Percentiles rank a stretch among this genome's conserved stretches.
These are phyloP conservation scores for Orchesellides sinensis DNA, from an alignment of 2,888 invertebrate species.

Conservation along the genomic window DNA sequence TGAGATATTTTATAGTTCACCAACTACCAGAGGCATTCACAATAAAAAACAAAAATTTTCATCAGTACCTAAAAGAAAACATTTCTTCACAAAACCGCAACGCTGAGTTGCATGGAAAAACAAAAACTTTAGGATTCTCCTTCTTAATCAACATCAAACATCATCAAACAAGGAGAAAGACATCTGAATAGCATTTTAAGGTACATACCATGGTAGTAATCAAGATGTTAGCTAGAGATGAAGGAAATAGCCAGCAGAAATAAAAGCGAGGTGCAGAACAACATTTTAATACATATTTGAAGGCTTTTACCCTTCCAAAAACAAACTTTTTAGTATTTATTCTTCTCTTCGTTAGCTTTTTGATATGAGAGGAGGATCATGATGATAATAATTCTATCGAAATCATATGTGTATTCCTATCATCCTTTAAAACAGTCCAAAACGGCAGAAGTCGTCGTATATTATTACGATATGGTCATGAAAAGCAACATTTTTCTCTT, in stretches of 20 bases:
- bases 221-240: neutral
- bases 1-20: neutral
- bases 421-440: neutral
- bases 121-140: too few relatives aligned
- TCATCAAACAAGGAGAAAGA: neutral
- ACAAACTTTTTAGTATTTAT: too few relatives aligned
- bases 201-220: too few relatives aligned
- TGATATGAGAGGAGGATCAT: neutral
- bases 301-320: too few relatives aligned
- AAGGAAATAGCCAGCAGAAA: neutral
- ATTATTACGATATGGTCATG: constrained; percentile 1
- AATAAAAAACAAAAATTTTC: too few relatives aligned
- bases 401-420: neutral
- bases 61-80: too few relatives aligned
- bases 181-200: neutral
- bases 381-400: neutral
- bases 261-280: too few relatives aligned
- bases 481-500: neutral
- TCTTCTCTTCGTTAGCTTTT: too few relatives aligned
- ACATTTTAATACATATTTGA: too few relatives aligned
- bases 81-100: too few relatives aligned
- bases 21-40: too few relatives aligned
- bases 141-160: constrained; percentile 10
- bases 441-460: neutral
- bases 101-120: too few relatives aligned